Percentiles rank a stretch among this genome's conserved stretches.
These are phyloP conservation scores for Aelia acuminata DNA, from an alignment of 2,888 invertebrate species.

Conservation along the genomic window DNA sequence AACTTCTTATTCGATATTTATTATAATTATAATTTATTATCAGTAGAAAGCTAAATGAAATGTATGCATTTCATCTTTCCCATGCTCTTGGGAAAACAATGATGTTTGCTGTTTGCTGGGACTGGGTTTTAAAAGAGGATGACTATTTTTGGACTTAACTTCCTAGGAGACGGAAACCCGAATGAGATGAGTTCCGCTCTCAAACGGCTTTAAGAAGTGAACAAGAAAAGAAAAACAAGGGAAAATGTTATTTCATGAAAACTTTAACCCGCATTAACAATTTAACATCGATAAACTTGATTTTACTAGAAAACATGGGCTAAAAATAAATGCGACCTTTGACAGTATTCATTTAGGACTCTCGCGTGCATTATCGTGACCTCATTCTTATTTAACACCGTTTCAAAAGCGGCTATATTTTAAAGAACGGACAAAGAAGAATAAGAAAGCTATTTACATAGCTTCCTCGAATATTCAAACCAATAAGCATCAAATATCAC, in stretches of 20 bases:
- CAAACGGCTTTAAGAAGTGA: background rate
- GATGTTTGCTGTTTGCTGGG: background rate
- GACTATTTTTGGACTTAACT: background rate
- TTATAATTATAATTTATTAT: too few species aligned
- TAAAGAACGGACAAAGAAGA: background rate
- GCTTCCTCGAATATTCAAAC: too few species aligned
- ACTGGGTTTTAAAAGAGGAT: background rate
- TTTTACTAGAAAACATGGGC: background rate
- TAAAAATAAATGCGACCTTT: constrained; percentile 29
- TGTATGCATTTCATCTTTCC: too few species aligned
- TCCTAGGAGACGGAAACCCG: background rate
- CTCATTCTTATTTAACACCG: background rate
- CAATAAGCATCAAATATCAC: too few species aligned
- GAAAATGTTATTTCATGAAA: background rate
- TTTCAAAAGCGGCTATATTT: background rate
- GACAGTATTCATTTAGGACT: background rate
- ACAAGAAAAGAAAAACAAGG: background rate
- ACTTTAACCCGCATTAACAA: background rate
- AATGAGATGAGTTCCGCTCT: constrained; percentile 7
- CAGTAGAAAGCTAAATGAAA: too few species aligned
- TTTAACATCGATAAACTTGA: background rate
- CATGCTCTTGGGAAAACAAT: too few species aligned
- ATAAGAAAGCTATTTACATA: too few species aligned
- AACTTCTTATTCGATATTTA: too few species aligned
- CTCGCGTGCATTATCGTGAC: background rate